Evolutionary conservation across 92 coral and sea anemone genomes (phyloP).

Genomic region (Actinostola sp.): DNA sequence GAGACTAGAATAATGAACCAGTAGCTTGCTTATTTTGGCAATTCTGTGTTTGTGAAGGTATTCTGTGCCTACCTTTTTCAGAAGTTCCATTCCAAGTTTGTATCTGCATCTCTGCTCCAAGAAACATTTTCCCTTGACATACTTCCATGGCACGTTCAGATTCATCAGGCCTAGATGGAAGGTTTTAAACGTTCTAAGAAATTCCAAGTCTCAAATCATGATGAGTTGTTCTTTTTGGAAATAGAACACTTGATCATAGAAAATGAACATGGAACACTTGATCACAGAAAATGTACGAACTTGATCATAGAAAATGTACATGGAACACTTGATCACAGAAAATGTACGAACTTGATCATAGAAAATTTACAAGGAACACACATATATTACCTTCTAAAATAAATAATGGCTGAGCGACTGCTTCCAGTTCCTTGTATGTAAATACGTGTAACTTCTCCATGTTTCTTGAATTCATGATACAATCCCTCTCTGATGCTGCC

Average conservation of each 20-base stretch:
- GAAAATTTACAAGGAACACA: background rate
- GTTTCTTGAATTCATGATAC: constrained; percentile 96
- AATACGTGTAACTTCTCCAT: constrained; percentile 95
- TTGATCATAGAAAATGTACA: background rate
- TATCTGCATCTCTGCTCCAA: constrained; percentile 93
- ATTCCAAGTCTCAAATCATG: too few relatives aligned
- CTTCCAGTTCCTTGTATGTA: constrained; percentile 86
- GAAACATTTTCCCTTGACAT: constrained; percentile 93
- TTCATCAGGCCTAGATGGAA: constrained; percentile 78
- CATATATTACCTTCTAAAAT: constrained; percentile 78
- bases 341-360: constrained; percentile 14
- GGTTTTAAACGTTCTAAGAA: too few relatives aligned
- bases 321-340: background rate
- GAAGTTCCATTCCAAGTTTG: constrained; percentile 73
- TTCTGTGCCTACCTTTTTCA: background rate
- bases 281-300: background rate
- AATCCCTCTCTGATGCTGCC: constrained; percentile 90
- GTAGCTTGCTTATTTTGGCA: background rate
- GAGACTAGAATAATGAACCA: too few relatives aligned
- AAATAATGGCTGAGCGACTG: constrained; percentile 83
- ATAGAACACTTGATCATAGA: constrained; percentile 9
- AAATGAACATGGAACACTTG: background rate
- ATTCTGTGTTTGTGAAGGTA: background rate
- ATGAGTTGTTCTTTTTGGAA: background rate
- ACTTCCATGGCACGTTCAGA: constrained; percentile 88